Percentiles rank a stretch among this genome's conserved stretches.
phyloP scores from a whole-genome alignment of 2,888 invertebrate genomes.

The Phaedon cochleariae region DNA sequence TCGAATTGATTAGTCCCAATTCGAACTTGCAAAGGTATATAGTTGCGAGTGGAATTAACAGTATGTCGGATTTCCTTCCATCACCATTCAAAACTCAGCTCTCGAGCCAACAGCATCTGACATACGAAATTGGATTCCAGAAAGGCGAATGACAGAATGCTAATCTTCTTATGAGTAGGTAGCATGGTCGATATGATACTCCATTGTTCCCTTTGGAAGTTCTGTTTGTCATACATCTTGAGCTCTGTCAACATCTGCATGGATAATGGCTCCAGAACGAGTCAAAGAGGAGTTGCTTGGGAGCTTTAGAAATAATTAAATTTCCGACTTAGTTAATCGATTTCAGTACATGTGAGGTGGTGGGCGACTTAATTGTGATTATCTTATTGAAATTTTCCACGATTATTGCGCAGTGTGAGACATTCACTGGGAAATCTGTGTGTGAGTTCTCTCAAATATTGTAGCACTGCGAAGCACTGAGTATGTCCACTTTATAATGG shows the following conservation, averaged over 20 bases:
- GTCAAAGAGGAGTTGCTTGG: not conserved
- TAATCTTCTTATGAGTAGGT: not conserved
- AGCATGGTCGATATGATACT: not conserved
- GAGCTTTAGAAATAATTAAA: not conserved
- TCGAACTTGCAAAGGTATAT: too few relatives aligned
- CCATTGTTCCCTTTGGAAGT: not conserved
- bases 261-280: not conserved
- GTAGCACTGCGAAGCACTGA: too few relatives aligned
- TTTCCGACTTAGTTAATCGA: not conserved
- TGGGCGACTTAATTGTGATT: too few relatives aligned
- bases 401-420: too few relatives aligned
- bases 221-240: not conserved
- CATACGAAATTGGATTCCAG: not conserved
- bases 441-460: too few relatives aligned
- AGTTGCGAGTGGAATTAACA: too few relatives aligned
- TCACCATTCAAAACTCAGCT: too few relatives aligned
- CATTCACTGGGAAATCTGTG: too few relatives aligned
- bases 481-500: too few relatives aligned
- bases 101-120: not conserved
- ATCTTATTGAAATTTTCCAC: too few relatives aligned
- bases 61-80: too few relatives aligned
- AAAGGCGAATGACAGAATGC: not conserved
- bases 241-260: not conserved
- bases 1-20: too few relatives aligned
- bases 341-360: not conserved